Base-by-base conservation (phyloP, 2,888 invertebrate species). In the Pristionchus japonicus region DNA sequence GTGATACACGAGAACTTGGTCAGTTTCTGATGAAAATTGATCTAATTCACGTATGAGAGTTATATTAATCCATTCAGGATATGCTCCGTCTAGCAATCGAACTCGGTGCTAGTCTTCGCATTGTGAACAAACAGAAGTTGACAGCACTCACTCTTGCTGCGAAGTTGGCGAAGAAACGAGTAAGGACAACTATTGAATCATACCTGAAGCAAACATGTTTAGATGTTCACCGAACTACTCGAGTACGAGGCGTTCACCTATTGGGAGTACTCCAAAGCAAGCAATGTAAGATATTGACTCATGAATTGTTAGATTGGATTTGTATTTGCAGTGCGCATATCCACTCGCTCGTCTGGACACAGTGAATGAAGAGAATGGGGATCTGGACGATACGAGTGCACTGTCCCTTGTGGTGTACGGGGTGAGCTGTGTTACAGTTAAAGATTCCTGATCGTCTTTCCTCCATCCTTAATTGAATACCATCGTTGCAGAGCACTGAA, bases 341-440 rank as follows among this genome's bases (percentile, higher is more conserved):
- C 98, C 99, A 0, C 95, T 99, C 84, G 97, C 97, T 0, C 97
- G 97, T 95, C 97, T 98, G 52, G 99, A 99, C 94, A 98, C 98
- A 0, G 98, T 99, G 90, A 97, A 98, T 93, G 96, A 97, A 9
- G 96, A 96, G 94, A 97, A 97, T 13, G 98, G 98, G 11, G 96
- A 97, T 90, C 97, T 99, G 23, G 97, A 97, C 94, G 97, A 97
- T 94, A 97, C 97, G 94, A 98, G 98, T 0, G 98, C 98, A 0
- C 95, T 99, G 37, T 98, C 98, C 95, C 96, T 98, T 88, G 98
- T 98, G 9, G 98, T 98, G 0, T 98, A 98, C 95, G 98, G 98
- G 90, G 98, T 98, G 20, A 17, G 83, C 20, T 47, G 9, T 57
- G 6, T 43, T 47, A 31, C 49, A 13, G 15, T n/a, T 80, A 27